Evolutionary conservation across 2,888 invertebrate species (phyloP).

Genomic region (Himalopsyche anomala): DNA sequence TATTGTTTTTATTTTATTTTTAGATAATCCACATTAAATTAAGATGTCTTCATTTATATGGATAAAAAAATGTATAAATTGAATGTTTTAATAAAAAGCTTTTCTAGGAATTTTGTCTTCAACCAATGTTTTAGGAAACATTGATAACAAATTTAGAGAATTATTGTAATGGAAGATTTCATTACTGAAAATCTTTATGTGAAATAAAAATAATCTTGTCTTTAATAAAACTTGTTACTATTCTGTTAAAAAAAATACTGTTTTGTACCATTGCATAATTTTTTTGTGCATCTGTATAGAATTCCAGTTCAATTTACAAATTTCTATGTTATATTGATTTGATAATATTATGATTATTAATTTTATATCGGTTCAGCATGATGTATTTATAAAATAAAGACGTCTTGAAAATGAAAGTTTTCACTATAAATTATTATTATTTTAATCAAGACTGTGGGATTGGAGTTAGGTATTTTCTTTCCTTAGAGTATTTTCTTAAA

Average conservation of each 20-base stretch:
- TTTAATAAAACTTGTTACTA: no score
- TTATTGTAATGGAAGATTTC: not conserved
- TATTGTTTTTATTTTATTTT: not conserved
- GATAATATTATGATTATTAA: not conserved
- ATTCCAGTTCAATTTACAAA: not conserved
- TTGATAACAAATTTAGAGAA: no score
- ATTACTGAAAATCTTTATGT: not conserved
- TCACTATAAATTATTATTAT: not conserved
- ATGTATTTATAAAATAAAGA: conserved; percentile 38
- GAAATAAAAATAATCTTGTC: not conserved
- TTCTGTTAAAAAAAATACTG: not conserved
- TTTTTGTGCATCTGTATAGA: conserved; percentile 3
- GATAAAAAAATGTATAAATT: not conserved
- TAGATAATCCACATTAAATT: not conserved
- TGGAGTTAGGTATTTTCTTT: no score
- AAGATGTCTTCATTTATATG: not conserved
- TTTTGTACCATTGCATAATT: conserved; percentile 10
- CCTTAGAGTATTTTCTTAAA: no score
- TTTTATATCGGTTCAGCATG: conserved; percentile 31
- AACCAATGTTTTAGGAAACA: no score
- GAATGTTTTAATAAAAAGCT: not conserved
- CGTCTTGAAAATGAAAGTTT: conserved; percentile 19
- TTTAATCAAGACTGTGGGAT: no score
- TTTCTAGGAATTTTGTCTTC: not conserved
- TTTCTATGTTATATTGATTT: conserved; percentile 2